phyloP scores from a whole-genome alignment of 2,113 vertebrate genomes.

The Cichladusa arquata region DNA sequence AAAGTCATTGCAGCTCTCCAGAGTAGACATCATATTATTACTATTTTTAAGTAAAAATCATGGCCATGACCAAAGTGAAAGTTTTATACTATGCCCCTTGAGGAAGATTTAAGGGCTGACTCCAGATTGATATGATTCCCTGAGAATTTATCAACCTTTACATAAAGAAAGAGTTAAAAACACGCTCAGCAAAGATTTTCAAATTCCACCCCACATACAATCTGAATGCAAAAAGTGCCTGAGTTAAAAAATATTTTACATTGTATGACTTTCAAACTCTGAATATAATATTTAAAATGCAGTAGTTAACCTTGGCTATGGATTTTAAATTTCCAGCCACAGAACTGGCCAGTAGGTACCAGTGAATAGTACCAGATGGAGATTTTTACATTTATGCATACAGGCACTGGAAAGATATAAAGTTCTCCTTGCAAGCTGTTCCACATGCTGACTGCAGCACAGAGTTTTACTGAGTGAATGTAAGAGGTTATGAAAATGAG shows the following conservation, averaged over 20 bases:
- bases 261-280: neutral
- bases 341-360: neutral
- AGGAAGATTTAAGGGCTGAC: neutral
- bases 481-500: slow-evolving; percentile 6
- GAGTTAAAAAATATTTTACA: neutral
- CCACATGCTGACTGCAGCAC: neutral
- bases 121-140: neutral
- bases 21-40: neutral
- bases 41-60: neutral
- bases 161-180: neutral
- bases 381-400: neutral
- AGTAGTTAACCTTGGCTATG: neutral
- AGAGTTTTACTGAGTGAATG: neutral
- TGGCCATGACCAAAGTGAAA: neutral
- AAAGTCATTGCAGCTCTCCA: neutral
- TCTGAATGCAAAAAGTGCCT: neutral
- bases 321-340: neutral
- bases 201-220: neutral
- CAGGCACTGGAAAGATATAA: neutral
- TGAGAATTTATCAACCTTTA: neutral
- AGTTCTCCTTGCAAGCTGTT: neutral
- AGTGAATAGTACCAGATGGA: neutral
- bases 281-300: neutral
- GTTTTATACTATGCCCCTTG: neutral
- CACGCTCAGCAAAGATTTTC: neutral